Conservation (phyloP, 2,888 invertebrate species). For the Tortricodes alternella region DNA sequence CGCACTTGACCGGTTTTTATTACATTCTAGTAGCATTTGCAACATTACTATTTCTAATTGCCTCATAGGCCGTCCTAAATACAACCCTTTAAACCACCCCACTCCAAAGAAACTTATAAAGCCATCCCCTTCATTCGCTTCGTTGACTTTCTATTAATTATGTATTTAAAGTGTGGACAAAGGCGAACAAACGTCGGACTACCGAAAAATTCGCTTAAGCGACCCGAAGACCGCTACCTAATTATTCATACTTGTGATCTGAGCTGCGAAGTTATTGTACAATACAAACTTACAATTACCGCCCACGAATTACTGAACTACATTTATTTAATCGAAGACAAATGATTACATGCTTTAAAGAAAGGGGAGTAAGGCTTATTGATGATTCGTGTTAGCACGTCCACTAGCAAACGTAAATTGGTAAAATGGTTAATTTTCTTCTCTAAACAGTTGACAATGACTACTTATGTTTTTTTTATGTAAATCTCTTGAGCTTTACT, state of each 20-base stretch:
- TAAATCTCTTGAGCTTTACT: conserved; percentile 33
- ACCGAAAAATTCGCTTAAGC: conserved; percentile 38
- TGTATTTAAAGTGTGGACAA: conserved; percentile 18
- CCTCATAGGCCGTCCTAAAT: background rate
- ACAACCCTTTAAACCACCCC: conserved; percentile 8
- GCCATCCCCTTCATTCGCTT: conserved; percentile 39
- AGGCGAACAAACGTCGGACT: conserved; percentile 34
- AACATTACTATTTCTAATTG: conserved; percentile 6
- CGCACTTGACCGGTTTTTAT: too few relatives aligned
- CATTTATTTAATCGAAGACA: background rate
- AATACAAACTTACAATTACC: conserved; percentile 1
- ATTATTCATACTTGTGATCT: conserved; percentile 49
- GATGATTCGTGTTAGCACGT: background rate
- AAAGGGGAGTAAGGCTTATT: background rate
- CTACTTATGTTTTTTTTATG: conserved; percentile 39
- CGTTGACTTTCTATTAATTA: conserved; percentile 38
- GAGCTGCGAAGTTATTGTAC: conserved; percentile 48
- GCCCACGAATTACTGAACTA: background rate
- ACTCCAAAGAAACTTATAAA: conserved; percentile 1
- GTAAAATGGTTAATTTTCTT: conserved; percentile 30
- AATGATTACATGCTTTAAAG: background rate
- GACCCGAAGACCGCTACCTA: conserved; percentile 35
- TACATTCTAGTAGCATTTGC: background rate
- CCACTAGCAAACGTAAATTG: background rate
- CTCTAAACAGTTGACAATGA: conserved; percentile 39